phyloP scores from a whole-genome alignment of 2,888 invertebrate species.

The Eumacrocentrus americanus region DNA sequence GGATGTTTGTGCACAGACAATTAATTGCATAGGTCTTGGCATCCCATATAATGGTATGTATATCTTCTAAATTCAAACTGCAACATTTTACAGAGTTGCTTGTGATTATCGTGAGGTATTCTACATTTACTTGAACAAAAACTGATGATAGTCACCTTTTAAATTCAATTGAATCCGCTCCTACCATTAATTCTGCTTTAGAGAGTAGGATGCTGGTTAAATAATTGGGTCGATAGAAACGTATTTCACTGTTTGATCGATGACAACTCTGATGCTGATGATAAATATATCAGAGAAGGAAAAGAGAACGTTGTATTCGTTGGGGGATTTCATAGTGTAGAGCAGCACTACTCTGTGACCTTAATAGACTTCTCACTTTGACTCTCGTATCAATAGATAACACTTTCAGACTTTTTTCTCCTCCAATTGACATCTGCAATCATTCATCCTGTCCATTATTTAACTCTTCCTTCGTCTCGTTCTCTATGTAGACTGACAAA shows the following conservation, averaged over 20 bases:
- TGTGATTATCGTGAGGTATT: neutral
- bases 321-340: neutral
- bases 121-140: too few relatives aligned
- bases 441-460: neutral
- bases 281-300: neutral
- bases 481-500: neutral
- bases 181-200: too few relatives aligned
- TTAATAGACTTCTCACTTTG: neutral
- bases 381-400: neutral
- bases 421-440: neutral
- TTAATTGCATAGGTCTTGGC: conserved; percentile 16
- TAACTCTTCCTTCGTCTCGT: neutral
- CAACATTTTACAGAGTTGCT: neutral
- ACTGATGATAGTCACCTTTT: too few relatives aligned
- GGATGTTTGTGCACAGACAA: conserved; percentile 7
- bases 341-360: neutral
- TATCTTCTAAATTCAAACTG: neutral
- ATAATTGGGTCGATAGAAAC: too few relatives aligned
- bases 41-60: too few relatives aligned
- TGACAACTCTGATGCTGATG: too few relatives aligned
- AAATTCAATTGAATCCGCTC: too few relatives aligned
- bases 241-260: too few relatives aligned
- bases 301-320: neutral
- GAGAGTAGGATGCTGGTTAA: too few relatives aligned
- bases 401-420: neutral